Evolutionary conservation across 2,888 invertebrate species (phyloP).

Genomic region (Andrena camellia): DNA sequence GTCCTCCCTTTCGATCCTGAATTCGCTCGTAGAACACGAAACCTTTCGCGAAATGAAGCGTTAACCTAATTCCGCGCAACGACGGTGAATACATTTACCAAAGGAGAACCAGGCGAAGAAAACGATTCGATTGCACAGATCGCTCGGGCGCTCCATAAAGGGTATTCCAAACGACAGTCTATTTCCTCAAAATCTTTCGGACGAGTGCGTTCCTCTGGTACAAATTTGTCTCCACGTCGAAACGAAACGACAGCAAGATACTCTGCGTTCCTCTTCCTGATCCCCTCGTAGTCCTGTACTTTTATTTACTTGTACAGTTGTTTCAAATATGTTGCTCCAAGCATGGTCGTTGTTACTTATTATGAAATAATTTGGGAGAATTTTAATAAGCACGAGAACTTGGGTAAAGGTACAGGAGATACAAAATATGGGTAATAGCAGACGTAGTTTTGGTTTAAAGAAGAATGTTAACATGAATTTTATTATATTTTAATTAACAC

Average conservation of each 20-base stretch:
- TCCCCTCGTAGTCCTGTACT: background rate
- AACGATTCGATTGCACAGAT: constrained; percentile 21
- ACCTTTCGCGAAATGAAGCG: constrained; percentile 14
- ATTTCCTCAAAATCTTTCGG: constrained; percentile 33
- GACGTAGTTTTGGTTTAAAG: too few relatives aligned
- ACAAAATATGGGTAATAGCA: too few relatives aligned
- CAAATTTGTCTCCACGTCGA: background rate
- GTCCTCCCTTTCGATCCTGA: background rate
- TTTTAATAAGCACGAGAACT: too few relatives aligned
- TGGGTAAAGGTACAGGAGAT: too few relatives aligned
- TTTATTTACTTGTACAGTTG: background rate
- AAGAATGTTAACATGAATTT: too few relatives aligned
- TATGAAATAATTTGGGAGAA: too few relatives aligned
- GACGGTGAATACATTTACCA: constrained; percentile 18
- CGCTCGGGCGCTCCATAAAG: constrained; percentile 6
- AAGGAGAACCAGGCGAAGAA: background rate
- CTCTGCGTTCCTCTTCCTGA: background rate
- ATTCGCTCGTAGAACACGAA: background rate
- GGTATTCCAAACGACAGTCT: background rate
- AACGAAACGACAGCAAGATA: too few relatives aligned
- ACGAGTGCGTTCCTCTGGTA: background rate
- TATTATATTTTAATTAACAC: too few relatives aligned
- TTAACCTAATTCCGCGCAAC: constrained; percentile 25
- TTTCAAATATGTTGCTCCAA: too few relatives aligned
- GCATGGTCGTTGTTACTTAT: too few relatives aligned